Conservation (phyloP, 2,888 invertebrate species). For the Caenorhabditis zanzibari region DNA sequence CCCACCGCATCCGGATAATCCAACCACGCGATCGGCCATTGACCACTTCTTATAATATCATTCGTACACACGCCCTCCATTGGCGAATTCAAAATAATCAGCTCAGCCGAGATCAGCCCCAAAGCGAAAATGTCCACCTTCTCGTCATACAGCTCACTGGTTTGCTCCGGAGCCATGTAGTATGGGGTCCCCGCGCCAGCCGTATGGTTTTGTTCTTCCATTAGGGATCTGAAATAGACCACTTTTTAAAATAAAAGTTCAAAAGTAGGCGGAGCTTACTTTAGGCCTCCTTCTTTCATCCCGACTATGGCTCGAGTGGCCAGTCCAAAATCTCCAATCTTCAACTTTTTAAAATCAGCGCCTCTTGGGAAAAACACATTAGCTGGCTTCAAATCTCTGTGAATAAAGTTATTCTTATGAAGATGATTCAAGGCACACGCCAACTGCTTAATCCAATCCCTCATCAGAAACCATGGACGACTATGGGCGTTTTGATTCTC, state of each 20-base stretch:
- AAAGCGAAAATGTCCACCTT: conserved; percentile 28
- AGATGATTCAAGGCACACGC: conserved; percentile 3
- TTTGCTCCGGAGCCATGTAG: conserved; percentile 42
- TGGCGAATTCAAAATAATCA: conserved; percentile 16
- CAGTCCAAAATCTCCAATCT: conserved; percentile 31
- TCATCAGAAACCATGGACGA: conserved; percentile 17
- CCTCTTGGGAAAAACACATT: conserved; percentile 19
- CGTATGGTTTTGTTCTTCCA: conserved; percentile 16
- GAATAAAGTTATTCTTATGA: conserved; percentile 27
- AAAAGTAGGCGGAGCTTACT: conserved; percentile 1
- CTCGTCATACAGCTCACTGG: conserved; percentile 2
- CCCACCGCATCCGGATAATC: conserved; percentile 37
- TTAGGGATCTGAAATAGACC: not conserved
- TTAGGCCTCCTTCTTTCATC: not conserved
- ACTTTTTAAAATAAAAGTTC: not conserved
- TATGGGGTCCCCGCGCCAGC: conserved; percentile 16
- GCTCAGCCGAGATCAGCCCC: conserved; percentile 31
- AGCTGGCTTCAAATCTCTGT: conserved; percentile 28
- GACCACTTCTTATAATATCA: conserved; percentile 30
- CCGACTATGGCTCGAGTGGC: conserved; percentile 4
- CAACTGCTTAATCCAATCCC: conserved; percentile 24
- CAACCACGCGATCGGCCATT: conserved; percentile 22
- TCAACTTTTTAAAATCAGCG: conserved; percentile 1
- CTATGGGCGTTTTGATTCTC: not conserved
- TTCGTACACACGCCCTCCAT: conserved; percentile 18